A percentile compares a stretch with the other conserved stretches of the same genome.
phyloP scores from a whole-genome alignment of 2,888 invertebrate genomes.

The Pediacus dermestoides region DNA sequence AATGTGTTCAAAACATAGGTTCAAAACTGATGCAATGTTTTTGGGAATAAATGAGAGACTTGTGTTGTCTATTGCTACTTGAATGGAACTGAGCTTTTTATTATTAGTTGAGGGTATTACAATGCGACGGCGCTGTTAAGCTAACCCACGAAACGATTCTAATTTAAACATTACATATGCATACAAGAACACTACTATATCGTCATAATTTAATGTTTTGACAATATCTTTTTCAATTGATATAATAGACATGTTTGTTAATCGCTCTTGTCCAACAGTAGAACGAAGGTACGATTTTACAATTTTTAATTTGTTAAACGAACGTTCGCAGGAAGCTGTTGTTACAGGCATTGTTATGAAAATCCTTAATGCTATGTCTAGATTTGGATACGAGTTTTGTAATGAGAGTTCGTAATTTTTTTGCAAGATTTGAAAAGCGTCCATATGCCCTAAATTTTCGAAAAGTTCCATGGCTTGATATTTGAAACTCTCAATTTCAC shows the following conservation, averaged over 20 bases:
- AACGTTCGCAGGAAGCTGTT: background rate
- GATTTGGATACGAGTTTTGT: slow-evolving; percentile 1
- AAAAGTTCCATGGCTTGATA: slow-evolving; percentile 1
- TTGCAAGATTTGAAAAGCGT: background rate
- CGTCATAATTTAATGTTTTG: background rate
- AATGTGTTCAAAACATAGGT: too few relatives aligned
- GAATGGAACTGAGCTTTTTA: too few relatives aligned
- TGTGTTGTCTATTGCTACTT: too few relatives aligned
- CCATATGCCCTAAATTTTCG: background rate
- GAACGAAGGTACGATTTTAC: background rate
- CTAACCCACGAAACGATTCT: too few relatives aligned
- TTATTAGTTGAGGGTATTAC: too few relatives aligned
- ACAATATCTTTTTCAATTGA: background rate
- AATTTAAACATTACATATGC: too few relatives aligned
- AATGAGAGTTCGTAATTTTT: background rate
- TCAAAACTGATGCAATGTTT: too few relatives aligned
- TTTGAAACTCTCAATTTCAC: slow-evolving; percentile 9
- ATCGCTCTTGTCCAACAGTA: background rate
- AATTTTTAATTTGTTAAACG: background rate
- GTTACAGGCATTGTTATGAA: slow-evolving; percentile 5
- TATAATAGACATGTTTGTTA: background rate
- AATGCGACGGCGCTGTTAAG: too few relatives aligned
- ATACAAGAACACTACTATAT: too few relatives aligned
- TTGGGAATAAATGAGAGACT: too few relatives aligned
- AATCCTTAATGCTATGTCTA: slow-evolving; percentile 5